Evolutionary conservation across 2,888 invertebrate genomes (phyloP), one percentile per base, ranked within the genome.

Genomic region (Metacarcinus magister): DNA sequence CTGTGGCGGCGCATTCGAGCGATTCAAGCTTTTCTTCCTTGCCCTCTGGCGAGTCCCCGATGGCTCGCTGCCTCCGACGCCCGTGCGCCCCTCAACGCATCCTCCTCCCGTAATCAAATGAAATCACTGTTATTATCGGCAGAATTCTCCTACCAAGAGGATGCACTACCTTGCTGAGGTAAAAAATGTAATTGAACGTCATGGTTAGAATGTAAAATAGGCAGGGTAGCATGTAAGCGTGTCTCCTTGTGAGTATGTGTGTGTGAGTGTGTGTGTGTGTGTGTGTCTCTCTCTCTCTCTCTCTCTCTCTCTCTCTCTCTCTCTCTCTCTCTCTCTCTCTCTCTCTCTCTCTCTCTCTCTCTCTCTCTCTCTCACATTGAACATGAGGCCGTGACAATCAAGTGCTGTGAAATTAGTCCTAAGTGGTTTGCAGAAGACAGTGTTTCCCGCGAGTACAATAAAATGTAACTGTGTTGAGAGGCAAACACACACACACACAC

Each of bases 151-250:
- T 87, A 87, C 87, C 32, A 39, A 87, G 87, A 87, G 87, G 87
- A 87, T 87, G 87, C 87, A 87, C 87, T 87, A 87, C 87, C 87
- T 87, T 87, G 87, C 1, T 87, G 39, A 16, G 39, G 39, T 87
- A 87, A 87, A 87, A 87, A 87, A 87, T 87, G 87, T 87, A 87
- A 87, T 87, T 39, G 87, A 3, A 39, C 87, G 87, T 87, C 87
- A 87, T 39, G 87, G 39, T 87, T 87, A 87, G 87, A 87, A 87
- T 87, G 87, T 87, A 87, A 87, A 87, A 87, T 87, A 87, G 87
- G 87, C 87, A 87, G 87, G 87, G 87, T 87, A 87, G 39, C 87
- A 87, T 87, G 87, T 87, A 87, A 92, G 46, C 48, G 92, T 92
- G 48, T 54, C 39, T 67, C 39, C 93, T 28, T 92, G 54, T 48